A percentile compares a stretch with the other conserved stretches of the same genome.
These are phyloP conservation scores for Eupsilia transversa DNA, from an alignment of 2,888 invertebrate species.

Conservation along the genomic window DNA sequence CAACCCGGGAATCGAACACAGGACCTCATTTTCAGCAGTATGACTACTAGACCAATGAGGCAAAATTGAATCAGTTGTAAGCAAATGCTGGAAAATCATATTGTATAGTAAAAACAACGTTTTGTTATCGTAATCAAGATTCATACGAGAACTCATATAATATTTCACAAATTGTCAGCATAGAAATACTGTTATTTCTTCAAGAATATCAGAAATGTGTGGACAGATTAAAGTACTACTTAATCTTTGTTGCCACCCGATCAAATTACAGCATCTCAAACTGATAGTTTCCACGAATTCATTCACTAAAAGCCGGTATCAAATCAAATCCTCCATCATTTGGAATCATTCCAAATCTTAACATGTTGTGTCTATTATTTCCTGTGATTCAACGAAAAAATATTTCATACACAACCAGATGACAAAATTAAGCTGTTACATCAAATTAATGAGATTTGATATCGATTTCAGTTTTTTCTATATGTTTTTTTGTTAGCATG, in stretches of 20 bases:
- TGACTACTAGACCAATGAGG: too few relatives aligned
- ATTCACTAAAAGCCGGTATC: constrained; percentile 53
- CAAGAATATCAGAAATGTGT: background rate
- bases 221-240: background rate
- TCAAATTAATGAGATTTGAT: constrained; percentile 53
- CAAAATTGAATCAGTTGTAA: too few relatives aligned
- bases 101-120: too few relatives aligned
- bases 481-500: constrained; percentile 15
- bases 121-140: too few relatives aligned
- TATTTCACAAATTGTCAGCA: background rate
- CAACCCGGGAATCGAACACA: too few relatives aligned
- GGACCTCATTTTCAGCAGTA: too few relatives aligned
- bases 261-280: constrained; percentile 48
- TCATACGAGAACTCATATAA: too few relatives aligned
- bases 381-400: constrained; percentile 58
- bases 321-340: constrained; percentile 39
- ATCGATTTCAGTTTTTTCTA: constrained; percentile 52
- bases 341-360: constrained; percentile 51
- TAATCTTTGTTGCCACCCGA: constrained; percentile 24
- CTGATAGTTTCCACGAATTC: constrained; percentile 41
- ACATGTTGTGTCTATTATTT: constrained; percentile 43
- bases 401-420: constrained; percentile 42
- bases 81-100: too few relatives aligned
- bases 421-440: constrained; percentile 54
- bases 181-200: background rate